Evolutionary conservation across 2,888 invertebrate genomes (phyloP).

Genomic region (Platycnemis pennipes): DNA sequence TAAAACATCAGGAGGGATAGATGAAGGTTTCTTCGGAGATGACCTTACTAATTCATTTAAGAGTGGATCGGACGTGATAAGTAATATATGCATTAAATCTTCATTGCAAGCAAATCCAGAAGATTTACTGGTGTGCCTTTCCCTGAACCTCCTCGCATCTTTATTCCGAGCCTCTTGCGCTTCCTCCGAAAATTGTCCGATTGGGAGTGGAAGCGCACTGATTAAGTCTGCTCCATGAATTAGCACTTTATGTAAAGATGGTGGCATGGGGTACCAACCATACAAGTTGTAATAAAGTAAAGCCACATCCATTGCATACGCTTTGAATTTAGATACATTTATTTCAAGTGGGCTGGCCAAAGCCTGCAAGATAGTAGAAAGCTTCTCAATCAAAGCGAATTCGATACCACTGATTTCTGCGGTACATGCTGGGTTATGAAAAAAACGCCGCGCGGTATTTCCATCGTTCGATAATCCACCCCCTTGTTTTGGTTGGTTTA

Average conservation of each 20-base stretch:
- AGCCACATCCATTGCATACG: not conserved
- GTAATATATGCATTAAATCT: constrained; percentile 71
- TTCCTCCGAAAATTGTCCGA: not conserved
- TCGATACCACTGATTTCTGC: constrained; percentile 71
- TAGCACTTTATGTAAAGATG: not conserved
- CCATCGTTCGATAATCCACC: constrained; percentile 75
- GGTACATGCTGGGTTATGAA: constrained; percentile 71
- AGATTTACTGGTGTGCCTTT: too few species aligned
- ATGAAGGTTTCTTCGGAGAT: too few species aligned
- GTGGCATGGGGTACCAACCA: not conserved
- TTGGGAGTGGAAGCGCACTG: not conserved
- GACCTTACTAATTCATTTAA: too few species aligned
- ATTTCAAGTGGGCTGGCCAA: not conserved
- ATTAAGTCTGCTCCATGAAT: not conserved
- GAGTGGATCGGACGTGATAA: constrained; percentile 68
- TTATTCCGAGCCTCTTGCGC: not conserved
- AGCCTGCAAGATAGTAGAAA: not conserved
- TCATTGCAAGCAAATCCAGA: not conserved
- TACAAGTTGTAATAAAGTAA: not conserved
- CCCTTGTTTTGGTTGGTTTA: constrained; percentile 75
- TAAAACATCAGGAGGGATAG: too few species aligned
- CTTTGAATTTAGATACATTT: not conserved
- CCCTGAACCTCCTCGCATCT: too few species aligned
- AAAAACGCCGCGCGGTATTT: constrained; percentile 74
- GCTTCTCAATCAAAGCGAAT: constrained; percentile 51